Evolutionary conservation across 2,113 vertebrate genomes (phyloP).

Genomic region (Rafetus swinhoei): DNA sequence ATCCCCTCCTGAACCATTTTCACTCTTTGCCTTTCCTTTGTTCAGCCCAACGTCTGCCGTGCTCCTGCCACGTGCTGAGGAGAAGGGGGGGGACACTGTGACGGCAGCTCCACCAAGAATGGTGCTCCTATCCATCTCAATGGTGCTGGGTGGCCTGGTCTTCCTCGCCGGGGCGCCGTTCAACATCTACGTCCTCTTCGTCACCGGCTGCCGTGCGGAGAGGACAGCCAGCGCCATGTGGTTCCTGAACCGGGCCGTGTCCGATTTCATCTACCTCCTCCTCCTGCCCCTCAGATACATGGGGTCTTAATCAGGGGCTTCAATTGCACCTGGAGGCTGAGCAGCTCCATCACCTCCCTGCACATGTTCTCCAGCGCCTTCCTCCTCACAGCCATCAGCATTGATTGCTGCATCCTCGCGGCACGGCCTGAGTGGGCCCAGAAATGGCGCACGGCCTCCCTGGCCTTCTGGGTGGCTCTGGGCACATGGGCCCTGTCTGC

Average conservation of each 20-base stretch:
- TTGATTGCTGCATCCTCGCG: conserved; percentile 81
- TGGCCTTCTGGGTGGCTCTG: conserved; percentile 72
- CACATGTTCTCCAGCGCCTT: conserved; percentile 85
- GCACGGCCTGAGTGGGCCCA: conserved; percentile 79
- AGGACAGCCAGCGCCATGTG: conserved; percentile 83
- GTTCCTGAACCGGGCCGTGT: conserved; percentile 83
- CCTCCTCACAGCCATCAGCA: conserved; percentile 82
- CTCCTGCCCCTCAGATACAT: conserved; percentile 77
- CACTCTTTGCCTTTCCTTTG: too few relatives aligned
- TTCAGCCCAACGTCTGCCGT: too few relatives aligned
- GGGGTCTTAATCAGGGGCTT: too few relatives aligned
- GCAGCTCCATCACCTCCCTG: conserved; percentile 76
- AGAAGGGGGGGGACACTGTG: too few relatives aligned
- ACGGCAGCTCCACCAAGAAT: too few relatives aligned
- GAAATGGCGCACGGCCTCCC: conserved; percentile 75
- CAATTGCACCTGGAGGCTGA: conserved; percentile 81
- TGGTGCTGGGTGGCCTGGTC: conserved; percentile 81
- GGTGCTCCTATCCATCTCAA: conserved; percentile 28
- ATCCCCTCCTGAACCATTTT: too few relatives aligned
- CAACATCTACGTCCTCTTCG: conserved; percentile 86
- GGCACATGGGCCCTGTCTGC: conserved; percentile 64
- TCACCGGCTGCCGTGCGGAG: conserved; percentile 84
- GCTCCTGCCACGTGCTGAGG: too few relatives aligned
- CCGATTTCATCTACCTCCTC: conserved; percentile 83
- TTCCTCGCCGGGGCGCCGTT: conserved; percentile 83